Percentiles rank a stretch among this genome's conserved stretches.
phyloP scores from a whole-genome alignment of 2,113 vertebrate genomes.

The Heterochromis multidens region DNA sequence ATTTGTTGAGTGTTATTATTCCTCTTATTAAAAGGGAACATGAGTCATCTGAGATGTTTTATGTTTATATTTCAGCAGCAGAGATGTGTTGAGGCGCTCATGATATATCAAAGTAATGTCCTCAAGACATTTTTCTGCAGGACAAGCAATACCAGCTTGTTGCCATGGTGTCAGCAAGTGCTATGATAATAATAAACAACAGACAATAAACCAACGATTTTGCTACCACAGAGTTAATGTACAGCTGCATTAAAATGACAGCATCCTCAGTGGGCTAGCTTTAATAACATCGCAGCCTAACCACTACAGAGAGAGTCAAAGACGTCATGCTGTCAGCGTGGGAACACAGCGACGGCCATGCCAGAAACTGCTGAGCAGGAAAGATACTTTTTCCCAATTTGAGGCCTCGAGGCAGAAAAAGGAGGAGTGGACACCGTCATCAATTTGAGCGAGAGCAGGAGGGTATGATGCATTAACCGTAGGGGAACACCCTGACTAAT shows the following conservation, averaged over 20 bases:
- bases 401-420: slow-evolving; percentile 22
- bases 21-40: background rate
- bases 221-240: slow-evolving; percentile 49
- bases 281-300: slow-evolving; percentile 56
- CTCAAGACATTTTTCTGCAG: background rate
- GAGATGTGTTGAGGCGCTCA: background rate
- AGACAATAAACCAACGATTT: slow-evolving; percentile 40
- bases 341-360: slow-evolving; percentile 46
- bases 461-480: slow-evolving; percentile 8
- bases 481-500: slow-evolving; percentile 16
- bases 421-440: slow-evolving; percentile 23
- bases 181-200: slow-evolving; percentile 52
- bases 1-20: background rate
- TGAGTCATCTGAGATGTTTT: background rate
- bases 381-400: slow-evolving; percentile 43
- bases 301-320: slow-evolving; percentile 58
- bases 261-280: slow-evolving; percentile 51
- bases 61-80: background rate
- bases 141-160: slow-evolving; percentile 16
- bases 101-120: background rate
- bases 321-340: slow-evolving; percentile 68
- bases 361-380: slow-evolving; percentile 54
- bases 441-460: slow-evolving; percentile 18
- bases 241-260: slow-evolving; percentile 62
- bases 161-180: slow-evolving; percentile 45